Base-by-base conservation (phyloP, 2,797 vertebrate genomes). In the Paratrypauchen microcephalus region DNA sequence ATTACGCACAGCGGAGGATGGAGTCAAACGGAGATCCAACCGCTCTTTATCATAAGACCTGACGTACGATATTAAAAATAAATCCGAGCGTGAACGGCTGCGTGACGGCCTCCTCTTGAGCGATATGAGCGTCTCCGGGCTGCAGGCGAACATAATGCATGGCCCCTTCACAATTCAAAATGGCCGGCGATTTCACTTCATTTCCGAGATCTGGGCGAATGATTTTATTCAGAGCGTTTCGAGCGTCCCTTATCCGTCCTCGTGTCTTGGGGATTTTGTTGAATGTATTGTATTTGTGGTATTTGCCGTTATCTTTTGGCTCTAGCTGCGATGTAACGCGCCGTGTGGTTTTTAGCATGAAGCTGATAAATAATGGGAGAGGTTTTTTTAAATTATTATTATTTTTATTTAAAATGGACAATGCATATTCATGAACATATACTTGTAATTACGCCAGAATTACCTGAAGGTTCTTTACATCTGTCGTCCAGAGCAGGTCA, bases 11-110 rank as follows among this genome's bases (percentile, higher is more conserved):
- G 73, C 70, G 81, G 70, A 74, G 82, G 70, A 70, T 70, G 71
- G 81, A 79, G 81, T 77, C 76, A 76, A 84, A 88, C 77, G 75
- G 77, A 86, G 75, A 85, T 84, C 73, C 72, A 67, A 80, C 82
- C 67, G 19, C 83, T 84, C 74, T 81, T 86, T 82, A 89, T 91
- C 89, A 88, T 66, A 59, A 56, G 73, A 72, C 68, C 80, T 86
- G 87, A 89, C 83, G 74, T 85, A 78, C 82, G 80, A 83, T 86
- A 91, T 92, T 89, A 89, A 88, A 90, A 89, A 91, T 83, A 84
- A 84, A 91, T 91, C 88, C 77, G 83, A 77, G 80, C 71, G 39
- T 84, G 84, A 84, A 80, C 89, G 84, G 87, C 84, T 86, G 86
- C 85, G 87, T 88, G 84, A 92, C 87, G 82, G 71, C 73, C 78